Evolutionary conservation across 2,888 invertebrate genomes (phyloP), one percentile per base, ranked within the genome.

Genomic region (Zhuqinia jingwanae): DNA sequence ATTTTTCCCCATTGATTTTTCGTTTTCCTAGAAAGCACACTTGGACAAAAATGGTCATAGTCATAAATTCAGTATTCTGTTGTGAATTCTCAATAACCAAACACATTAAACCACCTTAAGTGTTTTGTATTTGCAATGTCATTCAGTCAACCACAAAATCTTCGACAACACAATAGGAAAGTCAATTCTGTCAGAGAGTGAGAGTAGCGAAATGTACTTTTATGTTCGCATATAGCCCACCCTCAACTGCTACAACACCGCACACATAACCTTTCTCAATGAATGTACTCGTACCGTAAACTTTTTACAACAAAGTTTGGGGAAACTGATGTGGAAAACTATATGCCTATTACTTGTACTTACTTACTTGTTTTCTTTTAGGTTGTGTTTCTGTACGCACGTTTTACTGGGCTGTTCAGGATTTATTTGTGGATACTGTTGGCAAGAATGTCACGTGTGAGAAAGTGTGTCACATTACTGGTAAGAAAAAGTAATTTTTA

Each of bases 391-490:
- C 89, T 10, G 87, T 89, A 11, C 84, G 88, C 20, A 81, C 94
- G 60, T 95, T 96, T 92, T 96, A 95, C 92, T 96, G 96, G 95
- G 92, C 93, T 0, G 92, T 96, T 0, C 95, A 95, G 88, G 95
- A 95, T 91, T 92, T 95, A n/a, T 95, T 94, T 91, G 92, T 92
- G 15, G 92, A 94, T 91, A 94, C 95, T 13, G 93, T 94, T 87
- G 93, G 93, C 53, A 93, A 93, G 0, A 92, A 92, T 0, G 90
- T 93, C 0, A 90, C 93, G 0, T 92, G 92, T 3, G 93, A 94
- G 30, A 92, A 93, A n/a, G n/a, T n/a, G n/a, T n/a, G n/a, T n/a
- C n/a, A n/a, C 15, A 93, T 93, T 60, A 92, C 93, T 91, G 89
- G 89, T 89, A 85, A 82, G 58, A 58, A 25, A 58, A 58, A 25